Conservation (phyloP, 2,888 invertebrate genomes). For the Mythimna vitellina region DNA sequence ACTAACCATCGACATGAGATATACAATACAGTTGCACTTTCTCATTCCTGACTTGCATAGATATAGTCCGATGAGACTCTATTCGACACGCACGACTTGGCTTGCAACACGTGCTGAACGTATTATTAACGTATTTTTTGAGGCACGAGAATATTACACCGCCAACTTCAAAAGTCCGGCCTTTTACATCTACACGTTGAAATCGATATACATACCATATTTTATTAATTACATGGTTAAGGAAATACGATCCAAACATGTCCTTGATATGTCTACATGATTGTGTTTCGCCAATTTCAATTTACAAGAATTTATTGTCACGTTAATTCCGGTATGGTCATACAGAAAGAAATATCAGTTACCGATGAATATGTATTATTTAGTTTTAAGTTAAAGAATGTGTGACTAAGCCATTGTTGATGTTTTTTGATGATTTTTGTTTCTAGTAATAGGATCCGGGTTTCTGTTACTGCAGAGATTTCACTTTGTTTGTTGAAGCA, state of each 20-base stretch:
- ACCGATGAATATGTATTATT: constrained; percentile 7
- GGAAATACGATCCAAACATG: constrained; percentile 61
- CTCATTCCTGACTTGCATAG: neutral
- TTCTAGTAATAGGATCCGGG: neutral
- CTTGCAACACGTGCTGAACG: neutral
- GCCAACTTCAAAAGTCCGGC: neutral
- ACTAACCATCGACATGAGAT: too few relatives aligned
- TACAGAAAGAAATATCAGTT: constrained; percentile 26
- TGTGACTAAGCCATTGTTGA: constrained; percentile 15
- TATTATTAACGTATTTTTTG: too few relatives aligned
- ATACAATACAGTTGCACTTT: neutral
- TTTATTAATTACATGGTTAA: constrained; percentile 26
- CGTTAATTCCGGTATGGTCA: constrained; percentile 51
- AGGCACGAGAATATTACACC: neutral
- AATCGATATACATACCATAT: constrained; percentile 4
- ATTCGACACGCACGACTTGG: neutral
- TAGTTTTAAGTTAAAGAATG: constrained; percentile 7
- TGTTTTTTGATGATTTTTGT: neutral
- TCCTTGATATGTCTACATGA: constrained; percentile 66
- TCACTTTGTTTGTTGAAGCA: neutral
- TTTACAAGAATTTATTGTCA: constrained; percentile 55
- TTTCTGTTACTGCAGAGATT: neutral
- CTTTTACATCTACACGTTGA: constrained; percentile 3
- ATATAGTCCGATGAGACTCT: neutral
- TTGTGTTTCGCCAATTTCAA: constrained; percentile 64